phyloP scores from a whole-genome alignment of 2,797 vertebrate species.

The Crenuchus spilurus region DNA sequence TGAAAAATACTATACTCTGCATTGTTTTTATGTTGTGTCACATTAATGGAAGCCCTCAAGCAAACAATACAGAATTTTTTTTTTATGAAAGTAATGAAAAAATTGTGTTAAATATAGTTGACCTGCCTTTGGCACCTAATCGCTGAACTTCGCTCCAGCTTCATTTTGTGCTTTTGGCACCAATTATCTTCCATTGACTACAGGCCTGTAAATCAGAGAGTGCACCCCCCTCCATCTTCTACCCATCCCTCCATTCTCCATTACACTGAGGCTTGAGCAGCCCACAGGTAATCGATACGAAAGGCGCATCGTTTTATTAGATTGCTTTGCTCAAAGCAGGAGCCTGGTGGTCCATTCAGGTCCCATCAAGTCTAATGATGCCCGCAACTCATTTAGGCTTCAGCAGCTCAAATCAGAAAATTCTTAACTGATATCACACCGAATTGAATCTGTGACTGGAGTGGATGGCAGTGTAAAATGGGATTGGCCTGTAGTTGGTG shows the following conservation, averaged over 20 bases:
- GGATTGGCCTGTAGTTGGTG: neutral
- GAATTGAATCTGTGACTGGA: constrained; percentile 18
- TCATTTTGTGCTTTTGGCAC: constrained; percentile 21
- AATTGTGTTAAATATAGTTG: constrained; percentile 9
- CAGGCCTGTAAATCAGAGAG: constrained; percentile 38
- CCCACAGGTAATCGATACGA: constrained; percentile 59
- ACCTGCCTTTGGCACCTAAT: constrained; percentile 9
- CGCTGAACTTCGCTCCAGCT: constrained; percentile 14
- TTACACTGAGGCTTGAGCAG: constrained; percentile 56
- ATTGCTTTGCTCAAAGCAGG: constrained; percentile 51
- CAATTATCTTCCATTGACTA: constrained; percentile 38
- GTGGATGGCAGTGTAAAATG: neutral
- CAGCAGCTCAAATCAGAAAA: constrained; percentile 38
- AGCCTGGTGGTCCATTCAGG: constrained; percentile 46
- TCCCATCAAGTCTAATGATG: constrained; percentile 52
- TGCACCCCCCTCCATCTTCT: constrained; percentile 12
- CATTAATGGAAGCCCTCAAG: too few relatives aligned
- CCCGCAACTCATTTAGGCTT: constrained; percentile 39
- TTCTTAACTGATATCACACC: constrained; percentile 45
- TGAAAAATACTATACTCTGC: too few relatives aligned
- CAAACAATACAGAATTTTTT: neutral
- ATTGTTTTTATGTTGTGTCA: too few relatives aligned
- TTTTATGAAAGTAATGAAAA: neutral
- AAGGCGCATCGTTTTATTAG: constrained; percentile 55
- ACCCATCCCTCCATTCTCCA: constrained; percentile 47